Evolutionary conservation across 2,113 vertebrate genomes (phyloP).

Genomic region (Corydoras sp.): DNA sequence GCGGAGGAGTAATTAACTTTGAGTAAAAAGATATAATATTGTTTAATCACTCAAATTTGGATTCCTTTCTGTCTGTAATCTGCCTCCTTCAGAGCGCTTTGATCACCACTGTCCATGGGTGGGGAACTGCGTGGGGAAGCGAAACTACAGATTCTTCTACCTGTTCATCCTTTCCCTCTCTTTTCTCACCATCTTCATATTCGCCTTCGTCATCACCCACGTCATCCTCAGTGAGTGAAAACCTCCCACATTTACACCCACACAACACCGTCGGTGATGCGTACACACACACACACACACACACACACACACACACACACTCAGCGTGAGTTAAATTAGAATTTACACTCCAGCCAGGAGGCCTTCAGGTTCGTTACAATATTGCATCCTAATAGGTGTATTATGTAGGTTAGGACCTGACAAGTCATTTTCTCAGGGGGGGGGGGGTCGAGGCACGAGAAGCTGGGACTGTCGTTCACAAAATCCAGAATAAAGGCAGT

Average conservation of each 20-base stretch:
- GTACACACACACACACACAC: not conserved
- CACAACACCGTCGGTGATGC: conserved; percentile 2
- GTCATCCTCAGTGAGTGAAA: conserved; percentile 86
- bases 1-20: too few relatives aligned
- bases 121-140: conserved; percentile 89
- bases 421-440: too few relatives aligned
- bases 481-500: too few relatives aligned
- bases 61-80: not conserved
- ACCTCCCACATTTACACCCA: conserved; percentile 20
- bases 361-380: not conserved
- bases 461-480: too few relatives aligned
- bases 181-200: conserved; percentile 92
- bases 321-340: not conserved
- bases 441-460: too few relatives aligned
- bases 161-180: conserved; percentile 94
- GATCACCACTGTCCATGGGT: conserved; percentile 93
- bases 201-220: conserved; percentile 88
- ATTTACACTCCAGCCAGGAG: not conserved
- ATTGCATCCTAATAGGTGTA: not conserved
- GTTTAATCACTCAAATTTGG: not conserved
- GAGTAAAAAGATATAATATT: not conserved
- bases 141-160: conserved; percentile 95
- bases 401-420: not conserved
- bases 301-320: not conserved
- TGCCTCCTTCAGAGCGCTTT: conserved; percentile 76